Evolutionary conservation across 2,888 invertebrate genomes (phyloP).

Genomic region (Lucinisca nassula): DNA sequence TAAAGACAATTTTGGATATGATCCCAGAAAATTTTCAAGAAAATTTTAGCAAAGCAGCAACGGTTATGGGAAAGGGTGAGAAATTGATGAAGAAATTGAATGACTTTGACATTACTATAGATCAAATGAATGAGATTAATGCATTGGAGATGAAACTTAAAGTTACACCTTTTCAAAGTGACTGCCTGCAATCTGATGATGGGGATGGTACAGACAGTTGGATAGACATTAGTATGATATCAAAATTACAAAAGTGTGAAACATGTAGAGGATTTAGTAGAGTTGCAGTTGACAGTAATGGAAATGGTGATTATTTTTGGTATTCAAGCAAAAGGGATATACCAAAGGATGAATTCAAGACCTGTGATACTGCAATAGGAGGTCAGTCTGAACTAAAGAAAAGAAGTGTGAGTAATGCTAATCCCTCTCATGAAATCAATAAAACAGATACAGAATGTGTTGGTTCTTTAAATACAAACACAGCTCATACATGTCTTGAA

Average conservation of each 20-base stretch:
- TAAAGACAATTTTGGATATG: too few relatives aligned
- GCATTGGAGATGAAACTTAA: neutral
- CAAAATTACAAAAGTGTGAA: neutral
- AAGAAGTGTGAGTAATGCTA: too few relatives aligned
- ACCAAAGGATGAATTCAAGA: too few relatives aligned
- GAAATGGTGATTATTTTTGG: too few relatives aligned
- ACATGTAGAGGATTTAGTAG: neutral
- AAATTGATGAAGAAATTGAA: constrained; percentile 25
- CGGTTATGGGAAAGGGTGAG: neutral
- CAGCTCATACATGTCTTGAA: too few relatives aligned
- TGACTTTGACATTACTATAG: constrained; percentile 29
- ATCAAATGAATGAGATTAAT: neutral
- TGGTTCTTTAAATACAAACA: too few relatives aligned
- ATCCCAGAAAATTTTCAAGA: neutral
- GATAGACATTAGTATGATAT: neutral
- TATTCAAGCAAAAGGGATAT: too few relatives aligned
- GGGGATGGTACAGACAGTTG: neutral
- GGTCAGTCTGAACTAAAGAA: too few relatives aligned
- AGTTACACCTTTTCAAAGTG: neutral
- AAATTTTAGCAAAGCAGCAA: neutral
- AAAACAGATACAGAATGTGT: too few relatives aligned
- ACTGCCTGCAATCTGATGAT: neutral
- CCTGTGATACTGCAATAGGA: too few relatives aligned
- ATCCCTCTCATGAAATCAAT: too few relatives aligned
- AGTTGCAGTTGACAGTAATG: neutral